Conservation (phyloP, 1,140 invertebrate genomes). For the Mamestra configurata region DNA sequence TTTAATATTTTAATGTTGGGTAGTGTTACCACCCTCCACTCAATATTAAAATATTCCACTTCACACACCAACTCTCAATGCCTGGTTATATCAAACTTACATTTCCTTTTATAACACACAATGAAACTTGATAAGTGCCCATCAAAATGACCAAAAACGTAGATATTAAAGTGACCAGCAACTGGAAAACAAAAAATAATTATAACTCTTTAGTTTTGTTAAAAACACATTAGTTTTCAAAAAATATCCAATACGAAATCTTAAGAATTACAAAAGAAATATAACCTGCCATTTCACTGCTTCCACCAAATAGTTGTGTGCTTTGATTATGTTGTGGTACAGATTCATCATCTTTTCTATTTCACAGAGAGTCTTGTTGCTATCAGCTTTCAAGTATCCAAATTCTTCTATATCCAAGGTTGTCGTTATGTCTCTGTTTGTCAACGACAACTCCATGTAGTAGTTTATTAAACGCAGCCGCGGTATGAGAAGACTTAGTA, state of each 20-base stretch:
- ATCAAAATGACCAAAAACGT: background rate
- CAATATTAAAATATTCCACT: too few species aligned
- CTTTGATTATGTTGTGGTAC: conserved; percentile 70
- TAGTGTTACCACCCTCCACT: too few species aligned
- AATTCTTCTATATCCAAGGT: conserved; percentile 5
- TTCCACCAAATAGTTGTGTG: conserved; percentile 71
- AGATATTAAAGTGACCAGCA: background rate
- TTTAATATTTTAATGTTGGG: too few species aligned
- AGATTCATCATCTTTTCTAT: conserved; percentile 72
- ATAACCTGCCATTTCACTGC: conserved; percentile 80
- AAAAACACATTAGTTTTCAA: too few species aligned
- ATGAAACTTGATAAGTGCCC: background rate
- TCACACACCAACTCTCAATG: too few species aligned
- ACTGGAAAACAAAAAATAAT: background rate
- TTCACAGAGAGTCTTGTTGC: conserved; percentile 43
- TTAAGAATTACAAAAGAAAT: too few species aligned
- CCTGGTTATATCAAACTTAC: background rate
- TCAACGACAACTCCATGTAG: conserved; percentile 61
- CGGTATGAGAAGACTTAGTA: conserved; percentile 62
- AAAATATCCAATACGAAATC: too few species aligned
- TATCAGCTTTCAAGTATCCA: background rate
- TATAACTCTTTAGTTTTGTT: background rate
- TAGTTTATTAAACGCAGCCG: conserved; percentile 62
- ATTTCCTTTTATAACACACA: background rate
- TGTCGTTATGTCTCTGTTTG: conserved; percentile 41